Evolutionary conservation across 1,140 invertebrate genomes (phyloP), one percentile per base, ranked within the genome.

Genomic region (Glossosoma conforme): DNA sequence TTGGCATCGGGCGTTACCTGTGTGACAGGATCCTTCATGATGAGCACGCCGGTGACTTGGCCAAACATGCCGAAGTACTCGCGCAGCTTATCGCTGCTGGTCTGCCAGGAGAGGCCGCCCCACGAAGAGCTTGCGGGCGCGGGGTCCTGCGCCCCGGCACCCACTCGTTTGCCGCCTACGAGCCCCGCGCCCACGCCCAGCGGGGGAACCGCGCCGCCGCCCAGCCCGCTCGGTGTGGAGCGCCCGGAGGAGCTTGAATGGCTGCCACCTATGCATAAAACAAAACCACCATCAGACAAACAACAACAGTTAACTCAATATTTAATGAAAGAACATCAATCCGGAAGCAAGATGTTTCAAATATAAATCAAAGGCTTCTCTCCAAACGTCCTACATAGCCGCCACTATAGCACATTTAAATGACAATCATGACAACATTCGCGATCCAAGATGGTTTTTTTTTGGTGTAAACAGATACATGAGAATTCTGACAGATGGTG

Each of bases 31-130:
- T 93, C 90, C 78, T 93, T 93, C 89, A 93, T 93, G 61, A 93
- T 92, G 38, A 93, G 82, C 35, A 93, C 90, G 66, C 93, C 90
- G n/a, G 89, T 89, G 49, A 93, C 89, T 2, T 85, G 84, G 42
- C 91, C 91, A 61, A 92, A 94, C 83, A 91, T 91, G 43, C 86
- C 85, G 62, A 94, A 94, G 65, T 94, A 93, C 58, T 92, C 88
- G 60, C 87, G 78, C 5, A 94, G 77, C 66, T 92, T 93, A 66
- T 94, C 90, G 24, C 87, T 87, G 60, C 87, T 90, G 13, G 91
- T 93, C 68, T 92, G 89, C 90, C 90, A 93, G 62, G 88, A 91
- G 28, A 93, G 79, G 0, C 91, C 90, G 11, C 90, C 91, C 18
- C 93, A 89, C 65, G 93, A 94, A 11, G 93, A 79, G 70, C 93